Conservation (phyloP, 2,888 invertebrate species). For the Alloscopus bannaensis region DNA sequence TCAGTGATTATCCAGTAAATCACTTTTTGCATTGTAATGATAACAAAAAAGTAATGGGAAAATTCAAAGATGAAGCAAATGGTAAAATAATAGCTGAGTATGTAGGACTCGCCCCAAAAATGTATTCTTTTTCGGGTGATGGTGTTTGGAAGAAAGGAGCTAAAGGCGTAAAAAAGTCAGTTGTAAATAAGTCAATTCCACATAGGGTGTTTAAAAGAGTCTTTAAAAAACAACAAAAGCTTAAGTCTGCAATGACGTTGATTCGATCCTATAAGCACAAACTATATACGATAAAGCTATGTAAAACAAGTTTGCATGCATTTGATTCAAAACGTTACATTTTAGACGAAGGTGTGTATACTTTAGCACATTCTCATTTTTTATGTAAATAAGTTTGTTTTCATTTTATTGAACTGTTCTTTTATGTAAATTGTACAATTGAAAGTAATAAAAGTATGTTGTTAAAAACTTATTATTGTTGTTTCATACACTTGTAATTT, state of each 20-base stretch:
- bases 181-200: slow-evolving; percentile 10
- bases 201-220: slow-evolving; percentile 28
- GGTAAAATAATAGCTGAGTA: slow-evolving; percentile 13
- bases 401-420: too few relatives aligned
- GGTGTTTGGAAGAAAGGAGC: slow-evolving; percentile 46
- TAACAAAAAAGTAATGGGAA: slow-evolving; percentile 71
- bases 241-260: slow-evolving; percentile 8
- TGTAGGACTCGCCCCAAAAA: neutral
- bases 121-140: neutral
- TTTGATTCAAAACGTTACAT: slow-evolving; percentile 61
- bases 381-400: too few relatives aligned
- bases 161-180: slow-evolving; percentile 48
- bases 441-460: too few relatives aligned
- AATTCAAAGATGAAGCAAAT: slow-evolving; percentile 73
- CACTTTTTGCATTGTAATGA: slow-evolving; percentile 28
- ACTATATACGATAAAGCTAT: slow-evolving; percentile 25
- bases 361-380: slow-evolving; percentile 37
- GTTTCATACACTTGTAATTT: too few relatives aligned
- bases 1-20: slow-evolving; percentile 47
- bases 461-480: too few relatives aligned
- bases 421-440: too few relatives aligned
- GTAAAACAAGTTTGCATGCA: slow-evolving; percentile 37
- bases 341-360: slow-evolving; percentile 44
- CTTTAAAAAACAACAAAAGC: slow-evolving; percentile 24
- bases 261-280: slow-evolving; percentile 51